A percentile compares a stretch with the other conserved stretches of the same genome.
These are phyloP conservation scores for Apomyelois bistriatella DNA, from an alignment of 2,888 invertebrate genomes.

Conservation along the genomic window DNA sequence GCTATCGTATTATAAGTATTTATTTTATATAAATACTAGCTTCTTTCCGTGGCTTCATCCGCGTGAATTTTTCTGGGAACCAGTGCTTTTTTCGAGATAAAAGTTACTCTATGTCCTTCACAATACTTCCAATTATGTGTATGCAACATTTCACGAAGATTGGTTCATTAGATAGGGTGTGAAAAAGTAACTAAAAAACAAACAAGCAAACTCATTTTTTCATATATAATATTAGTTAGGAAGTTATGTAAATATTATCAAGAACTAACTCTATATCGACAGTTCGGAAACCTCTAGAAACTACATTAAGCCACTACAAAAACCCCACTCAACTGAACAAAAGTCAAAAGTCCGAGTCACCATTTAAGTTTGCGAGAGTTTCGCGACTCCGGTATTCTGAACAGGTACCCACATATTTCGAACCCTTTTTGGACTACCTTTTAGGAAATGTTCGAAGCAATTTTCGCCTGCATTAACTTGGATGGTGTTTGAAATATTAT, in stretches of 20 bases:
- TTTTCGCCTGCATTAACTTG: constrained; percentile 37
- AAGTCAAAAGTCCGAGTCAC: constrained; percentile 9
- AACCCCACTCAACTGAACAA: constrained; percentile 6
- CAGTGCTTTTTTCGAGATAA: too few relatives aligned
- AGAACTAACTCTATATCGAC: not conserved
- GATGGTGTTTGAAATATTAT: constrained; percentile 28
- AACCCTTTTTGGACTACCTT: constrained; percentile 32
- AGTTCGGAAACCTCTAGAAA: not conserved
- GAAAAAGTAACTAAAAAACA: too few relatives aligned
- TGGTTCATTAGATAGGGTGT: too few relatives aligned
- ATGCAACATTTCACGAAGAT: too few relatives aligned
- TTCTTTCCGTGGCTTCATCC: too few relatives aligned
- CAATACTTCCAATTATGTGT: too few relatives aligned
- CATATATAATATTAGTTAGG: too few relatives aligned
- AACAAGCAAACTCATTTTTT: too few relatives aligned
- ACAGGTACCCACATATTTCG: constrained; percentile 27
- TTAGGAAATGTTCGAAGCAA: constrained; percentile 34
- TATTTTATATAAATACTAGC: too few relatives aligned
- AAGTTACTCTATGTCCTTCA: too few relatives aligned
- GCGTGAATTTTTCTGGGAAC: too few relatives aligned
- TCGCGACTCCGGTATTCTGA: constrained; percentile 26
- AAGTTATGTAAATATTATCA: not conserved
- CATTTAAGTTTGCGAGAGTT: constrained; percentile 13
- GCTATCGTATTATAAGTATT: too few relatives aligned
- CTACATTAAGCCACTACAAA: not conserved